Base-by-base conservation (phyloP, 2,113 vertebrate species). In the Indicator indicator region DNA sequence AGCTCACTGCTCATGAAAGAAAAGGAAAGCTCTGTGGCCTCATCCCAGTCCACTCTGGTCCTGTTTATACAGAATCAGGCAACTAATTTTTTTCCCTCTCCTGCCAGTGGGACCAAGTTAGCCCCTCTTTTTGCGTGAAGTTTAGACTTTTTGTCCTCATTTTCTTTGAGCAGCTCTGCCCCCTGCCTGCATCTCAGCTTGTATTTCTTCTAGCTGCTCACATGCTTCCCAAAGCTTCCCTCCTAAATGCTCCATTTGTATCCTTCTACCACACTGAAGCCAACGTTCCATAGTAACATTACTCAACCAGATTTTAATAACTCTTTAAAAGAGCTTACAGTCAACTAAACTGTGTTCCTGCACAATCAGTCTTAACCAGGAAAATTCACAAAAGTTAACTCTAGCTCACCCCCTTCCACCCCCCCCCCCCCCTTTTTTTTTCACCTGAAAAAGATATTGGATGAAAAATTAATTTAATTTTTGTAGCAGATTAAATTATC, bases 121-220 rank as follows among this genome's bases (percentile, higher is more conserved):
- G 60, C 24, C 79, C 81, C 62, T 62, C 60, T 93, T 95, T 86
- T n/a, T 92, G 64, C 69, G 81, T 8, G 27, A 84, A 90, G 80
- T 83, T 95, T 52, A 91, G 72, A 62, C 59, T 79, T 94, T 85
- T 83, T 86, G 79, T 95, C 84, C 78, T 91, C 59, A 69, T 90
- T 93, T 95, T 96, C 91, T 96, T 95, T 97, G 92, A 94, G 58
- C 93, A 96, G 96, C 92, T 96, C 94, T 96, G 94, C 93, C 95
- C 94, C 92, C 94, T 95, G 92, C 90, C 88, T 97, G 94, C 4
- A 0, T 95, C 67, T 95, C 86, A 84, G 88, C 62, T 94, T 95
- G 88, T 88, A 90, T 91, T 90, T 91, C 59, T 91, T 89, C 74
- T 75, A 80, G 84, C 60, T 88, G 36, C 64, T 91, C 26, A 60